phyloP scores from a whole-genome alignment of 1,140 invertebrate species.

The Leptopilina boulardi region DNA sequence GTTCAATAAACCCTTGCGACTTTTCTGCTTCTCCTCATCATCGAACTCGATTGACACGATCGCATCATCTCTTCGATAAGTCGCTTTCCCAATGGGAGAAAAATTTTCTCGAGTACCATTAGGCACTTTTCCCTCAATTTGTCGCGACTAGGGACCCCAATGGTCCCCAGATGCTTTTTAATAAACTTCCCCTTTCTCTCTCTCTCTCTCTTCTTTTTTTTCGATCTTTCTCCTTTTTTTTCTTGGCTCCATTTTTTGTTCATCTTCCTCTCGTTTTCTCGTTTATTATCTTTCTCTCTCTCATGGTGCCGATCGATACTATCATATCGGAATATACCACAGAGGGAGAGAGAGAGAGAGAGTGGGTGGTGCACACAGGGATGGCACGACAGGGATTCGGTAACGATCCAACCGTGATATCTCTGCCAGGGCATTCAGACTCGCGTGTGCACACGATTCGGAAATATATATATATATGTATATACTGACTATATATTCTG shows the following conservation, averaged over 20 bases:
- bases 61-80: background rate
- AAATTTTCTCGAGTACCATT: conserved; percentile 1
- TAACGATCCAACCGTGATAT: conserved; percentile 72
- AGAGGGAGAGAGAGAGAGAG: conserved; percentile 50
- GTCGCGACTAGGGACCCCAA: background rate
- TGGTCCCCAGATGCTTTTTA: conserved; percentile 32
- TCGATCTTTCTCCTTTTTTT: conserved; percentile 45
- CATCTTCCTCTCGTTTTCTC: conserved; percentile 36
- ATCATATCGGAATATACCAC: conserved; percentile 61
- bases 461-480: too few species aligned
- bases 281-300: conserved; percentile 38
- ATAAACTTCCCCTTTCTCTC: conserved; percentile 39
- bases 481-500: conserved; percentile 11
- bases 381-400: conserved; percentile 69
- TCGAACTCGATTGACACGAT: conserved; percentile 12
- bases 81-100: background rate
- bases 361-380: conserved; percentile 49
- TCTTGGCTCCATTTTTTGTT: conserved; percentile 41
- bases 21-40: background rate
- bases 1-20: conserved; percentile 1
- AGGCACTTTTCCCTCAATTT: background rate
- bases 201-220: conserved; percentile 40
- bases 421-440: conserved; percentile 65
- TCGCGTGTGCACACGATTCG: conserved; percentile 59
- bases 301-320: conserved; percentile 63